These are phyloP conservation scores for Frankliniella intonsa DNA, from an alignment of 2,888 invertebrate genomes.

Conservation along the genomic window DNA sequence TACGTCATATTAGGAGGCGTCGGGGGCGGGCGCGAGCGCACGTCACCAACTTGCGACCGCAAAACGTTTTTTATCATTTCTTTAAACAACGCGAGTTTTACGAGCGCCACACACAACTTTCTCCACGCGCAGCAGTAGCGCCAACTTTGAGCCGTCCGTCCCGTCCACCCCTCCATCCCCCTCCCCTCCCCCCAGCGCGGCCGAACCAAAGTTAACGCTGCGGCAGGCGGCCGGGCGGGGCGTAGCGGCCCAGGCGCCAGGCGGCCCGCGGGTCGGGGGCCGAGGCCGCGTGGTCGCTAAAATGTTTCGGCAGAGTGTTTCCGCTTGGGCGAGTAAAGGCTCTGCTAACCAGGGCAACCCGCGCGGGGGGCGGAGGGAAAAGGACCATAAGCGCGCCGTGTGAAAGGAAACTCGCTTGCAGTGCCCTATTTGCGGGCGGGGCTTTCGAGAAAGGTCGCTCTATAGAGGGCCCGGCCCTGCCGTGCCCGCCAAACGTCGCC, in stretches of 20 bases:
- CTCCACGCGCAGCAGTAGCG: background rate
- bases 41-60: too few relatives aligned
- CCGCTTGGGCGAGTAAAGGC: slow-evolving; percentile 1
- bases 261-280: background rate
- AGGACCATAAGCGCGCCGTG: too few relatives aligned
- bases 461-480: background rate
- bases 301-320: slow-evolving; percentile 10
- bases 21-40: too few relatives aligned
- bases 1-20: too few relatives aligned
- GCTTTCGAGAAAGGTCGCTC: background rate
- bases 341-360: background rate
- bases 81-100: too few relatives aligned
- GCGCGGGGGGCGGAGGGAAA: too few relatives aligned
- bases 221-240: background rate
- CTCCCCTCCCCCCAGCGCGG: background rate
- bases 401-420: too few relatives aligned
- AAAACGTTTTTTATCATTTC: too few relatives aligned
- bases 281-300: background rate
- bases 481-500: background rate
- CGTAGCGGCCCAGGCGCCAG: background rate
- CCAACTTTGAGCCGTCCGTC: slow-evolving; percentile 3
- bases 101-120: too few relatives aligned
- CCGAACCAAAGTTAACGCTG: slow-evolving; percentile 5
- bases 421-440: too few relatives aligned
- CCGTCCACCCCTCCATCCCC: background rate